phyloP scores from a whole-genome alignment of 2,113 vertebrate species.

The Ageneiosus marmoratus region DNA sequence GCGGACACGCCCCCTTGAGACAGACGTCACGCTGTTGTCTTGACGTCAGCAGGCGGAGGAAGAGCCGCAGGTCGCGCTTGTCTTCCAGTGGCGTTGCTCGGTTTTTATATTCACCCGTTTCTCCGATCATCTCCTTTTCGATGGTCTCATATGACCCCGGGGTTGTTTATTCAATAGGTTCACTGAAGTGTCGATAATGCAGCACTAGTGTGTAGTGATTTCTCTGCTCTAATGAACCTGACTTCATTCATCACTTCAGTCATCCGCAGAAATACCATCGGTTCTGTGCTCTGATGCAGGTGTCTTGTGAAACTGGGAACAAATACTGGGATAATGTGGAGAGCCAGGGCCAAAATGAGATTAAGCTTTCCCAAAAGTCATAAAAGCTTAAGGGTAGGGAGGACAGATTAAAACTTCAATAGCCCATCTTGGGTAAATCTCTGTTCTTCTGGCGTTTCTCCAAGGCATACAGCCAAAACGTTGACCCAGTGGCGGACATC shows the following conservation, averaged over 20 bases:
- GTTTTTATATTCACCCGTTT: neutral
- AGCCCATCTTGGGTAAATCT: neutral
- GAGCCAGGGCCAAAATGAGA: neutral
- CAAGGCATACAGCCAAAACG: neutral
- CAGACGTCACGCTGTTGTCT: constrained; percentile 54
- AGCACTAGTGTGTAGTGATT: neutral
- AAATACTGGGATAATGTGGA: neutral
- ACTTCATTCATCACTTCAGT: neutral
- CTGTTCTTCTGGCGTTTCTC: neutral
- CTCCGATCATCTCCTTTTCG: neutral
- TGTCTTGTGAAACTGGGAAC: neutral
- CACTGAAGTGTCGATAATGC: neutral
- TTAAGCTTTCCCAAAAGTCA: neutral
- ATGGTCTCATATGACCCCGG: neutral
- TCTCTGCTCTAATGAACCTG: neutral
- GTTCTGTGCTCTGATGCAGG: neutral
- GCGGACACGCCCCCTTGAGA: constrained; percentile 50
- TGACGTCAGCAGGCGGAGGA: constrained; percentile 55
- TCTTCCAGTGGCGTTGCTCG: neutral
- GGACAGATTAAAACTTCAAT: neutral
- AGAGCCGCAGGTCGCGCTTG: constrained; percentile 17
- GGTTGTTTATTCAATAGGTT: neutral
- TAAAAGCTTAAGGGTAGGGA: neutral
- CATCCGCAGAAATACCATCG: too few relatives aligned
- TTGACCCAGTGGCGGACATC: neutral